Conservation (phyloP, 1,140 invertebrate species). For the Drosophila kurseongensis region DNA sequence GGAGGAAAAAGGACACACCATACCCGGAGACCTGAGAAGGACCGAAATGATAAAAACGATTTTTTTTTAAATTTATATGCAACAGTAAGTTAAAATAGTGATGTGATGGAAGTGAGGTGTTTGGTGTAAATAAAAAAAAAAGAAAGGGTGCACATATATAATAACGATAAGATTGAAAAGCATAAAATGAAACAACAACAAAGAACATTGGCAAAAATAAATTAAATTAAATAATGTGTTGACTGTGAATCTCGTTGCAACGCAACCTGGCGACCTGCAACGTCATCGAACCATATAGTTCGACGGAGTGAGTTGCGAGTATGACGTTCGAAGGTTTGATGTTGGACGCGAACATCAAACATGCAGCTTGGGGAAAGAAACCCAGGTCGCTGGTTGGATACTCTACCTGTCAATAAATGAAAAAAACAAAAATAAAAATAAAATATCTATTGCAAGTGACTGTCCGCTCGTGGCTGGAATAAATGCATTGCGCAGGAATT, state of each 20-base stretch:
- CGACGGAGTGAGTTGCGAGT: constrained; percentile 1
- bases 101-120: neutral
- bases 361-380: constrained; percentile 2
- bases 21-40: constrained; percentile 2
- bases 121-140: neutral
- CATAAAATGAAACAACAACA: neutral
- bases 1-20: neutral
- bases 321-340: neutral
- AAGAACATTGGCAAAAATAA: constrained; percentile 4
- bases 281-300: constrained; percentile 8
- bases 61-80: constrained; percentile 2
- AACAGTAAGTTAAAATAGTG: neutral
- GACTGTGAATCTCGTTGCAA: neutral
- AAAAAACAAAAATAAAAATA: neutral
- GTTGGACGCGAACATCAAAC: constrained; percentile 2
- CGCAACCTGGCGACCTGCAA: neutral
- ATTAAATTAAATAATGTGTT: constrained; percentile 6
- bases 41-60: neutral
- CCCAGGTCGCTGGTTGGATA: constrained; percentile 3
- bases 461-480: constrained; percentile 5
- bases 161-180: neutral
- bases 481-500: constrained; percentile 9
- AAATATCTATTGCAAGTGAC: constrained; percentile 9
- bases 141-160: neutral
- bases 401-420: constrained; percentile 5